Evolutionary conservation across 2,113 vertebrate species (phyloP).

Genomic region (Zingel zingel): DNA sequence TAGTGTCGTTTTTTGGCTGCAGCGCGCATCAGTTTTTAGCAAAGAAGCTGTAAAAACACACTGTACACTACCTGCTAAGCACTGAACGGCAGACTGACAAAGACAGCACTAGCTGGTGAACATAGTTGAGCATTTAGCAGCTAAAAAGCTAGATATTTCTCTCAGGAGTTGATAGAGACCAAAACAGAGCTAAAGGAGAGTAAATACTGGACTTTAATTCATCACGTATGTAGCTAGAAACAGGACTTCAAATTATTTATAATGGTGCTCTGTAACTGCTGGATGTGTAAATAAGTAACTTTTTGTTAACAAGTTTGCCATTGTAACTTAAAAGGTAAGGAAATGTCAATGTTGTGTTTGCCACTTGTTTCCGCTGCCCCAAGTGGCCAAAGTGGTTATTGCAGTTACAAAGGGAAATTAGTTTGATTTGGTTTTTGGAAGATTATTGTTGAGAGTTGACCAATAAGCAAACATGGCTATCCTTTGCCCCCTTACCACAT

Average conservation of each 20-base stretch:
- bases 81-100: not conserved
- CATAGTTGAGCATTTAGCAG: not conserved
- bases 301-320: too few relatives aligned
- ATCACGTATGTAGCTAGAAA: not conserved
- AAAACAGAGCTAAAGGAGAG: not conserved
- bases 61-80: not conserved
- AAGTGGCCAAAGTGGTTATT: too few relatives aligned
- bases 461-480: not conserved
- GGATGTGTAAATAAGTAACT: not conserved
- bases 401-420: not conserved
- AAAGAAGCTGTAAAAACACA: not conserved
- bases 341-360: too few relatives aligned
- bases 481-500: not conserved
- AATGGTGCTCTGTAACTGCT: not conserved
- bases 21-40: not conserved
- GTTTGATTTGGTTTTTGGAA: not conserved
- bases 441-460: not conserved
- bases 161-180: not conserved
- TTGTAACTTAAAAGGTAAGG: too few relatives aligned
- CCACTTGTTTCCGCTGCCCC: too few relatives aligned
- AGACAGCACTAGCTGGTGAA: not conserved
- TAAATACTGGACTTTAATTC: not conserved
- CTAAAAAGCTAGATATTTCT: not conserved
- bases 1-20: not conserved
- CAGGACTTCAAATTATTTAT: not conserved